A percentile compares a stretch with the other conserved stretches of the same genome.
Conservation (phyloP, 2,113 vertebrate species). For the Otis tarda region DNA sequence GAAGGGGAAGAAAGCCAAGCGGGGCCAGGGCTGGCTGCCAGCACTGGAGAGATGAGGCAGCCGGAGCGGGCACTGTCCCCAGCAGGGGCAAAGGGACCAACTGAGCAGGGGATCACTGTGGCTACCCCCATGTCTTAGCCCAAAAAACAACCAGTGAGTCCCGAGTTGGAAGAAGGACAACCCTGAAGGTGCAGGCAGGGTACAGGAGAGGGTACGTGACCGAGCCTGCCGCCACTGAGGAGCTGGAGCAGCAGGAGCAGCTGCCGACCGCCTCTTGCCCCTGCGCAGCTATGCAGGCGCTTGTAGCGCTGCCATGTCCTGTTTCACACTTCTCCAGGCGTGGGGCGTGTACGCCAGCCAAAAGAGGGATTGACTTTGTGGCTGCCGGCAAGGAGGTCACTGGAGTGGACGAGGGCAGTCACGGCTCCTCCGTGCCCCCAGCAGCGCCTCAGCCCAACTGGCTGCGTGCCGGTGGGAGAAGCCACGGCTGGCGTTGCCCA, state of each 20-base stretch:
- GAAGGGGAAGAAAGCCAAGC: neutral
- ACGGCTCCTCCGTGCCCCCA: rapidly evolving
- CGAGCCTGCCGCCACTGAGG: rapidly evolving
- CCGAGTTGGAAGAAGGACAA: rapidly evolving
- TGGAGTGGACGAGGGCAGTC: neutral
- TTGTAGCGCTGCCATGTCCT: neutral
- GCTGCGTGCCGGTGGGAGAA: rapidly evolving
- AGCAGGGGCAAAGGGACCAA: rapidly evolving
- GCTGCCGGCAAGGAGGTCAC: neutral
- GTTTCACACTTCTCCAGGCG: neutral
- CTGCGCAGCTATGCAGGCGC: neutral
- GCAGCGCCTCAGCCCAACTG: neutral
- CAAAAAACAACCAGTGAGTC: rapidly evolving
- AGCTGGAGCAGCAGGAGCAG: neutral
- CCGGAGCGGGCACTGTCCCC: neutral
- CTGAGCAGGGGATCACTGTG: neutral
- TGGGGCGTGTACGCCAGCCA: rapidly evolving
- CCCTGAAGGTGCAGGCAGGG: neutral
- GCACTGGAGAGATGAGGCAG: neutral
- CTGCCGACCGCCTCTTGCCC: rapidly evolving
- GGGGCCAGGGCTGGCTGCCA: neutral
- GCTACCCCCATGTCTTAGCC: rapidly evolving
- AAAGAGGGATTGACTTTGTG: neutral
- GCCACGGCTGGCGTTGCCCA: neutral
- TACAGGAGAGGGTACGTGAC: neutral